Evolutionary conservation across 2,797 vertebrate genomes (phyloP), one percentile per base, ranked within the genome.

Genomic region (Leuciscus waleckii): DNA sequence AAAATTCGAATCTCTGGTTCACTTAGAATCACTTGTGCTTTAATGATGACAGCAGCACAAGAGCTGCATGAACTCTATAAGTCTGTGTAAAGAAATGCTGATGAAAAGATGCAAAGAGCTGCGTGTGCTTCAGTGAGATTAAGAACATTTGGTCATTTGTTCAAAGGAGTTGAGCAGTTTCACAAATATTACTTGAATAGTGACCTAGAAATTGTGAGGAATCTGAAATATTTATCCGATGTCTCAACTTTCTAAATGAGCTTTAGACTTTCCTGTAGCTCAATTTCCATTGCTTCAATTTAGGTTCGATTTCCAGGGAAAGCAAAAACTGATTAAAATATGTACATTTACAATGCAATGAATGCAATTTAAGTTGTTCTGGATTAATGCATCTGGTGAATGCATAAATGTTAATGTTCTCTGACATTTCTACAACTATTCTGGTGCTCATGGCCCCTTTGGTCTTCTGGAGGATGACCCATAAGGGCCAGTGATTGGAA

Each of bases 391-490:
- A 1, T 56, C 7, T 23, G 54, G 1, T 23, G 19, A 54, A 54
- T 21, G 54, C 21, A 56, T 56, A 54, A 7, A 21, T 54, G 16
- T 35, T 4, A 67, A 68, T 9, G 3, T 67, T 65, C 61, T 32
- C 26, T 32, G 8, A 37, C 35, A 68, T 39, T 68, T 35, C 16
- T 68, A 37, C 16, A 67, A 19, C 63, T 7, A 9, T 67, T 39
- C 37, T 69, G 67, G 19, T 5, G 0, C 67, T 23, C 23, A 46
- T 82, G 70, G 86, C 77, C 46, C 80, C 85, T 70, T 77, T 82
- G n/a, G 85, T 87, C 82, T 88, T 90, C 88, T 69, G 19, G 9
- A 23, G 19, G 35, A 35, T 11, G 19, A 78, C 3, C 32, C 2
- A n/a, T 26, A 41, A 58, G 13, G 21, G 14, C 21, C 80, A 83